Percentiles rank a stretch among this genome's conserved stretches.
These are phyloP conservation scores for Erannis defoliaria DNA, from an alignment of 2,888 invertebrate genomes.

Conservation along the genomic window DNA sequence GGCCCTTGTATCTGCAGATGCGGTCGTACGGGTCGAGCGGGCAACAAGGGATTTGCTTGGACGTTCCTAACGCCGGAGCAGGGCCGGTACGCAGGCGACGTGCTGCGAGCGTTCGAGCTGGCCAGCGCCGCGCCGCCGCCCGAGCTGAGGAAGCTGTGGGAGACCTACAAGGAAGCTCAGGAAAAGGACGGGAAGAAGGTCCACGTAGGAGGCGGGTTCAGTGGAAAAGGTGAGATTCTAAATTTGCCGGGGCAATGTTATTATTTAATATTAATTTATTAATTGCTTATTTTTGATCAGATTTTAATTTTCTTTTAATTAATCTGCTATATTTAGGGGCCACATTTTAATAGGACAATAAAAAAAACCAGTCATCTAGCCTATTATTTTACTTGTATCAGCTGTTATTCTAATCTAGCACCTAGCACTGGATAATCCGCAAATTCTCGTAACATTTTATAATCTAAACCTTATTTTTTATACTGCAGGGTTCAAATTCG, in stretches of 20 bases:
- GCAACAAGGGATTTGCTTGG: constrained; percentile 98
- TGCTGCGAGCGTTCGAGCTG: constrained; percentile 95
- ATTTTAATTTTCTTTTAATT: no score
- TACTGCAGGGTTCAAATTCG: constrained; percentile 95
- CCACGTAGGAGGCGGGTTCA: constrained; percentile 97
- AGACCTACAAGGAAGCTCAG: constrained; percentile 94
- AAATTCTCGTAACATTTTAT: not conserved
- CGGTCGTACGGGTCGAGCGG: constrained; percentile 95
- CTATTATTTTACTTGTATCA: no score
- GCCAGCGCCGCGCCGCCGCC: constrained; percentile 92
- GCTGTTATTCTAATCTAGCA: no score
- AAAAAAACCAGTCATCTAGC: no score
- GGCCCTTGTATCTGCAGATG: constrained; percentile 86
- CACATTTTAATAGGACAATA: no score
- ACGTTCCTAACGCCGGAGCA: constrained; percentile 99
- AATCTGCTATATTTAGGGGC: no score
- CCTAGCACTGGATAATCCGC: not conserved
- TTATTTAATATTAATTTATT: no score
- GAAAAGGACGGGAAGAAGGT: constrained; percentile 97
- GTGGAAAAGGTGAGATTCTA: constrained; percentile 91
- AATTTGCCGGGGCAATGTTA: no score
- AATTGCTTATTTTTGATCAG: no score
- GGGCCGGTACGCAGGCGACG: constrained; percentile 96
- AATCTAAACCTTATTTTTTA: not conserved
- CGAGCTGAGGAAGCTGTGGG: constrained; percentile 93